Evolutionary conservation across 2,797 vertebrate genomes (phyloP).

Genomic region (Melanotaenia parkinsoni): DNA sequence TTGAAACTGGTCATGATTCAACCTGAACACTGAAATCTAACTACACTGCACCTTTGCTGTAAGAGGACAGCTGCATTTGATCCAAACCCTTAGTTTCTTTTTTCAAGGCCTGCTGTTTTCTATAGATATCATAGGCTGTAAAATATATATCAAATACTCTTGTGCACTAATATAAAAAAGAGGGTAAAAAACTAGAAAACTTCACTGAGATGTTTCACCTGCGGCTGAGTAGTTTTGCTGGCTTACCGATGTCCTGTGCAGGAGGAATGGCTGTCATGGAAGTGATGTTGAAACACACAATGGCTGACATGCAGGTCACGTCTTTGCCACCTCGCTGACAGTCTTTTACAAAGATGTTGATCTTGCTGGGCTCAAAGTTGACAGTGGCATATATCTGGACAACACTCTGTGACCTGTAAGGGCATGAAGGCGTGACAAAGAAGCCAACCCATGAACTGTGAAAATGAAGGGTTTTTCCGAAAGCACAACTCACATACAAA

Average conservation of each 20-base stretch:
- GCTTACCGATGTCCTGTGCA: constrained; percentile 87
- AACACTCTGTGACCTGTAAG: constrained; percentile 90
- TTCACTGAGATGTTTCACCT: constrained; percentile 17
- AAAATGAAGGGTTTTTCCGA: background rate
- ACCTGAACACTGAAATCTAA: constrained; percentile 1
- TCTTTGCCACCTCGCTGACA: constrained; percentile 92
- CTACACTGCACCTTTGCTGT: background rate
- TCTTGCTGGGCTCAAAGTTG: constrained; percentile 91
- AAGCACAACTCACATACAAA: background rate
- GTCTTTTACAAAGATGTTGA: constrained; percentile 98
- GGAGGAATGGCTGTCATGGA: constrained; percentile 87
- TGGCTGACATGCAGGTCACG: constrained; percentile 94
- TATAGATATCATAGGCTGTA: background rate
- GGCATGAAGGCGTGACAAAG: constrained; percentile 1
- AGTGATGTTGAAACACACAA: constrained; percentile 91
- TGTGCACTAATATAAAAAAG: background rate
- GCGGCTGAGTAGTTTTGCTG: constrained; percentile 46
- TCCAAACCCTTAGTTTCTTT: background rate
- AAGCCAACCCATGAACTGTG: background rate
- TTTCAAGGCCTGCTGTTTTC: background rate
- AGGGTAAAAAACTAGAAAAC: background rate
- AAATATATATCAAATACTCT: background rate
- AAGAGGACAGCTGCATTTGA: background rate
- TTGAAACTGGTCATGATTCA: constrained; percentile 36
- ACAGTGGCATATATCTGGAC: constrained; percentile 88